Evolutionary conservation across 2,113 vertebrate species (phyloP).

Genomic region (Salminus brasiliensis): DNA sequence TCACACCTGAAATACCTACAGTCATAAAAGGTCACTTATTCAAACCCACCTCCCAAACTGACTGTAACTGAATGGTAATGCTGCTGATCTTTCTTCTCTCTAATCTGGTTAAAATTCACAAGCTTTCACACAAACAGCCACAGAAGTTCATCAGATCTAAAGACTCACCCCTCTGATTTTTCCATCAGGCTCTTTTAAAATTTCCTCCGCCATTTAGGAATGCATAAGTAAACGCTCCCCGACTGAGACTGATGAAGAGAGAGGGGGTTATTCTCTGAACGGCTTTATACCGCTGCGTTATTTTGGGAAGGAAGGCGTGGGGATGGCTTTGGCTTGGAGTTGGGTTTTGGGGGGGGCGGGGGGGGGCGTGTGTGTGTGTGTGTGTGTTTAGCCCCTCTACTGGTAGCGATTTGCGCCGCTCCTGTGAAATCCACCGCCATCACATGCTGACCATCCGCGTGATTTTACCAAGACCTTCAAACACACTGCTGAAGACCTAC

Average conservation of each 20-base stretch:
- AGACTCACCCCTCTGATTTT: conserved; percentile 68
- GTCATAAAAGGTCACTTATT: too few relatives aligned
- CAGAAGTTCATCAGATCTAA: not conserved
- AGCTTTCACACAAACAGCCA: too few relatives aligned
- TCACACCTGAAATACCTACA: too few relatives aligned
- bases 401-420: not conserved
- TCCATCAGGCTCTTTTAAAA: conserved; percentile 58
- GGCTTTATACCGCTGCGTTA: conserved; percentile 31
- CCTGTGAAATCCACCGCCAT: conserved; percentile 9
- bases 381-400: not conserved
- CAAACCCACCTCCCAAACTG: too few relatives aligned
- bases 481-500: not conserved
- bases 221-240: conserved; percentile 42
- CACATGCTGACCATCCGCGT: conserved; percentile 33
- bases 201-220: conserved; percentile 74
- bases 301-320: conserved; percentile 52
- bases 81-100: too few relatives aligned
- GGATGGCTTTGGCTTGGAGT: conserved; percentile 25
- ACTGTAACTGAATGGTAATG: too few relatives aligned
- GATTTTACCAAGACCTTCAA: not conserved
- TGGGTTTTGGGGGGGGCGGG: not conserved
- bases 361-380: not conserved
- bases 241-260: not conserved
- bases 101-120: too few relatives aligned
- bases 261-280: conserved; percentile 24